Evolutionary conservation across 2,888 invertebrate genomes (phyloP), one percentile per base, ranked within the genome.

Genomic region (Luperina nickerlii): DNA sequence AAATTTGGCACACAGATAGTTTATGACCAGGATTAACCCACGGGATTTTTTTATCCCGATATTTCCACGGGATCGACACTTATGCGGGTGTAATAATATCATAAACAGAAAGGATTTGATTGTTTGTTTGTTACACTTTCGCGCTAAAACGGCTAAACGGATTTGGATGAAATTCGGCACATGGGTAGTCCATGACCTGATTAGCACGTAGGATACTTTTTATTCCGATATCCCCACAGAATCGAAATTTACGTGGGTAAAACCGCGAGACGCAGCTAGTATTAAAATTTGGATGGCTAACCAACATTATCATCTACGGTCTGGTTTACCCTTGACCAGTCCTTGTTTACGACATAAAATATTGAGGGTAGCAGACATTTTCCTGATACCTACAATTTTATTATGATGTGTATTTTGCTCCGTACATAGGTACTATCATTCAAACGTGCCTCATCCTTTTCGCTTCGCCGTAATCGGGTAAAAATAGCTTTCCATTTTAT

Each of bases 401-500:
- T 73, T 27, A 79, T 24, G 15, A 54, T 70, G 48, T 65, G 48
- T 66, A 27, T 51, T n/a, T n/a, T 69, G n/a, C n/a, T 54, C 38
- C 20, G 32, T 69, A n/a, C n/a, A n/a, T n/a, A n/a, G n/a, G n/a
- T n/a, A n/a, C n/a, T n/a, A n/a, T n/a, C n/a, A n/a, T n/a, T 66
- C 60, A 42, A 42, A 66, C 78, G 42, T 72, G 45, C 48, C 57
- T 66, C 81, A 80, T 74, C 51, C 66, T 73, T 54, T 70, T 73
- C 11, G 57, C 42, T 32, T 57, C 48, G 48, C 27, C 20, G 8
- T 68, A 60, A 65, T 70, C 57, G n/a, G 42, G 27, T 74, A 74
- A 76, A 74, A 76, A 81, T 74, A 69, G 66, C 65, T 75, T 74
- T 84, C 57, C 73, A 73, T 79, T 73, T 75, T 69, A 80, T 80